Base-by-base conservation (phyloP, 2,113 vertebrate species). In the Azemiops feae region DNA sequence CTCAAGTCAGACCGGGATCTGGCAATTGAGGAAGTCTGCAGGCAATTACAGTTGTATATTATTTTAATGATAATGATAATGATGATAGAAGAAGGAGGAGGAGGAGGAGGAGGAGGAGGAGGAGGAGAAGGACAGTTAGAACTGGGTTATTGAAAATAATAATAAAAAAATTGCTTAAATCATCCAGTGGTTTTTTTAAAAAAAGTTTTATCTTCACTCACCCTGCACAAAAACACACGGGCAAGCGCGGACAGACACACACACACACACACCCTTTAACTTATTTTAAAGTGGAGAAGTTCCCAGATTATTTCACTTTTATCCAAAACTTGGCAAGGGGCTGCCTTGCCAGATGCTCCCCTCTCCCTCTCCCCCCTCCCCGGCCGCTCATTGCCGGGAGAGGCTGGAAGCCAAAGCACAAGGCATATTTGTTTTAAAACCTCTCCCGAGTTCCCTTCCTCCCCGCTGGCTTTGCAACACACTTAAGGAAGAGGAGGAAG, bases 291-390 rank as follows among this genome's bases (percentile, higher is more conserved):
- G 86, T n/a, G 8, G 52, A 87, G 39, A 14, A 87, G 16, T 3
- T 87, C 50, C 87, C 25, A 10, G 47, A 34, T 53, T 30, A n/a
- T 53, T 88, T 88, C 52, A n/a, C 47, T 50, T 88, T 34, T 18
- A 88, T 88, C 87, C 8, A 88, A 87, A 88, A 54, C 87, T 53
- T 53, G 87, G 87, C 87, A 53, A 88, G 50, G 50, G 87, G 23
- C 30, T 54, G 50, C 87, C 50, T 47, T 54, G 50, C 87, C 87
- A 88, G 50, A 88, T 53, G 87, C 50, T 53, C 12, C 25, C 27
- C 4, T 10, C 22, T 5, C 43, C 8, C 23, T 30, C 1, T 2
- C 47, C 86, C 30, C 47, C 43, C 1, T 45, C 1, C 25, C 47
- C 16, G 16, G 50, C 50, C 8, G 8, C 47, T 50, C 6, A 52